Percentiles rank a stretch among this genome's conserved stretches.
Evolutionary conservation across 2,797 vertebrate genomes (phyloP).

Genomic region (Octomys mimax): DNA sequence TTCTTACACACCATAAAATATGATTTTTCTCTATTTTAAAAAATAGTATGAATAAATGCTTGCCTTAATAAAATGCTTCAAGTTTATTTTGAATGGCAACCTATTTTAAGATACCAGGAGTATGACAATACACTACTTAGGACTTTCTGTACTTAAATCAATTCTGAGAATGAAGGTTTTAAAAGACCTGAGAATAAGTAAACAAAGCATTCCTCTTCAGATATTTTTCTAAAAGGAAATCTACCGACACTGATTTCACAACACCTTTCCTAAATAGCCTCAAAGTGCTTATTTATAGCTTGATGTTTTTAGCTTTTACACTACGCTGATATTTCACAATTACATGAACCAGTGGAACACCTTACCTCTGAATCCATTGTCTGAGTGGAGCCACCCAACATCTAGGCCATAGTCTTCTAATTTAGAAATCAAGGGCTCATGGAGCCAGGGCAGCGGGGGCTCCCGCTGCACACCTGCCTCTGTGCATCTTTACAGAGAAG

Average conservation of each 20-base stretch:
- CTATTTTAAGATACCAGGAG: not conserved
- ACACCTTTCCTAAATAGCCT: not conserved
- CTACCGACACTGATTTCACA: not conserved
- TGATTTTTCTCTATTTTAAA: conserved; percentile 46
- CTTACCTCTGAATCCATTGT: not conserved
- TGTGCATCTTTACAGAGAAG: conserved; percentile 8
- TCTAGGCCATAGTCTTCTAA: not conserved
- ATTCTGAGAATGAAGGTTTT: not conserved
- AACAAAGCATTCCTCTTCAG: not conserved
- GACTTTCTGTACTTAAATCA: conserved; percentile 15
- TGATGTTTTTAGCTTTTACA: not conserved
- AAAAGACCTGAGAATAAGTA: conserved; percentile 18
- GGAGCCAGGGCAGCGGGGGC: not conserved
- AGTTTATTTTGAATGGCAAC: not conserved
- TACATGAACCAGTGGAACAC: not conserved
- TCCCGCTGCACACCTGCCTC: not conserved
- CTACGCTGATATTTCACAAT: not conserved
- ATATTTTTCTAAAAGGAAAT: not conserved
- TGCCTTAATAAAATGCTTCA: conserved; percentile 59
- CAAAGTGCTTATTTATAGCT: not conserved
- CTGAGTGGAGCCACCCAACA: not conserved
- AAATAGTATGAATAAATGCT: not conserved
- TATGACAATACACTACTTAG: not conserved
- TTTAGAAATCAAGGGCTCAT: not conserved
- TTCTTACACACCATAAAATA: not conserved